phyloP scores from a whole-genome alignment of 2,888 invertebrate genomes.

The Branchipolynoe longqiensis region DNA sequence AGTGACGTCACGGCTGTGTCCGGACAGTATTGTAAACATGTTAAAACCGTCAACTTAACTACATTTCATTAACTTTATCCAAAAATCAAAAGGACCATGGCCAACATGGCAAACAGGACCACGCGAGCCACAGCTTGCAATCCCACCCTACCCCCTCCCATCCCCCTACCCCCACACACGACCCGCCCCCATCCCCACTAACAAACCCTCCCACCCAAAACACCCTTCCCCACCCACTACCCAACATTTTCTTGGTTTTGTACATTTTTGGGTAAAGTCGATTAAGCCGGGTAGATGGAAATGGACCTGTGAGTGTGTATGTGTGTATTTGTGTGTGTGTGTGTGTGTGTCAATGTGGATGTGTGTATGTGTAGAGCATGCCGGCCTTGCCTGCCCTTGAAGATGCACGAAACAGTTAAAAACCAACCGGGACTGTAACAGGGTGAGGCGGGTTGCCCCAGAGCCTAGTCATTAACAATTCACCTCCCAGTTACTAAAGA shows the following conservation, averaged over 20 bases:
- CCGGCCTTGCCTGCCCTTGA: background rate
- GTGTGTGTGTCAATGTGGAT: no score
- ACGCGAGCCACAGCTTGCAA: constrained; percentile 20
- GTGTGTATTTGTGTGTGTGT: no score
- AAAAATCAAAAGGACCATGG: constrained; percentile 9
- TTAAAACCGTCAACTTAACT: constrained; percentile 12
- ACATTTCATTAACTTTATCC: constrained; percentile 35
- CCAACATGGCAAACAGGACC: constrained; percentile 7
- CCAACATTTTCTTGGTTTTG: no score
- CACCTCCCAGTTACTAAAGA: no score
- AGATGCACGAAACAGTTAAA: background rate
- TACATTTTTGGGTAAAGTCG: background rate
- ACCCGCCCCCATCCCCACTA: no score
- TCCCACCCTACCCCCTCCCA: no score
- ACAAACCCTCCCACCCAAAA: no score
- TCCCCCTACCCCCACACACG: no score
- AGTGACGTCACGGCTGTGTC: constrained; percentile 12
- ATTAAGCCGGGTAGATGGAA: background rate
- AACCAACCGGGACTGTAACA: background rate
- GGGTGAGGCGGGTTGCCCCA: background rate
- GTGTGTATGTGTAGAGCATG: no score
- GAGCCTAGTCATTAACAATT: no score
- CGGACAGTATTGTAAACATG: constrained; percentile 2
- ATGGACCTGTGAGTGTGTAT: background rate
- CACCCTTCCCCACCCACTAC: no score